Evolutionary conservation across 2,888 invertebrate genomes (phyloP).

Genomic region (Drosophila demipolita): DNA sequence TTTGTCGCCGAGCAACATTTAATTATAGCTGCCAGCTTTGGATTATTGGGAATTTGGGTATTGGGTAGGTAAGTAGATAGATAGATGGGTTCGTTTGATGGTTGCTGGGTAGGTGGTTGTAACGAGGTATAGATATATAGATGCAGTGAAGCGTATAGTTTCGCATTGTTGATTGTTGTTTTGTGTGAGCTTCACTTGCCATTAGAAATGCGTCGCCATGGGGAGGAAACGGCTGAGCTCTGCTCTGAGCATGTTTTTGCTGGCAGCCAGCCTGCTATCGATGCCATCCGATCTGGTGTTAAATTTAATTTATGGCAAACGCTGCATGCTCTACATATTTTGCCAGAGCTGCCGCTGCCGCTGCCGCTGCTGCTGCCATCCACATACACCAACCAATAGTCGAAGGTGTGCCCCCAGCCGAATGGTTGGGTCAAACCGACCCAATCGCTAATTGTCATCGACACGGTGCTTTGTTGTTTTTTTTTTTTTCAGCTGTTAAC

Average conservation of each 20-base stretch:
- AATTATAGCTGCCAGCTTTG: constrained; percentile 49
- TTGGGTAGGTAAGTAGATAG: constrained; percentile 31
- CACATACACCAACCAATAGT: constrained; percentile 42
- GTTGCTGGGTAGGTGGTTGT: constrained; percentile 3
- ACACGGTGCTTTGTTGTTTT: constrained; percentile 72
- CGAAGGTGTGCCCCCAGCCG: constrained; percentile 48
- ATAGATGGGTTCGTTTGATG: constrained; percentile 18
- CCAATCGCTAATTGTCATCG: constrained; percentile 80
- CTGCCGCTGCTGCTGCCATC: constrained; percentile 5
- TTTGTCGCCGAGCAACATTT: constrained; percentile 24
- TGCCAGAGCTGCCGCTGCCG: constrained; percentile 32
- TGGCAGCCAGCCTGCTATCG: constrained; percentile 53
- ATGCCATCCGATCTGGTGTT: constrained; percentile 73
- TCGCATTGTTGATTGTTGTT: constrained; percentile 56
- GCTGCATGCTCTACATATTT: constrained; percentile 79
- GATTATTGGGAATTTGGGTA: constrained; percentile 32
- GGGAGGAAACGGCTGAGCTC: constrained; percentile 21
- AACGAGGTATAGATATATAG: constrained; percentile 11
- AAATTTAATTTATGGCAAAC: constrained; percentile 81
- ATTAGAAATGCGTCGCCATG: constrained; percentile 68
- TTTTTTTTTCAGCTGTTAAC: constrained; percentile 58
- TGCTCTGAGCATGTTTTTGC: constrained; percentile 1
- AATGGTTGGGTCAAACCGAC: constrained; percentile 50
- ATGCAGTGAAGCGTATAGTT: constrained; percentile 75
- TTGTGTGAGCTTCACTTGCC: constrained; percentile 72